phyloP scores from a whole-genome alignment of 2,888 invertebrate genomes.

The Panopea generosa region DNA sequence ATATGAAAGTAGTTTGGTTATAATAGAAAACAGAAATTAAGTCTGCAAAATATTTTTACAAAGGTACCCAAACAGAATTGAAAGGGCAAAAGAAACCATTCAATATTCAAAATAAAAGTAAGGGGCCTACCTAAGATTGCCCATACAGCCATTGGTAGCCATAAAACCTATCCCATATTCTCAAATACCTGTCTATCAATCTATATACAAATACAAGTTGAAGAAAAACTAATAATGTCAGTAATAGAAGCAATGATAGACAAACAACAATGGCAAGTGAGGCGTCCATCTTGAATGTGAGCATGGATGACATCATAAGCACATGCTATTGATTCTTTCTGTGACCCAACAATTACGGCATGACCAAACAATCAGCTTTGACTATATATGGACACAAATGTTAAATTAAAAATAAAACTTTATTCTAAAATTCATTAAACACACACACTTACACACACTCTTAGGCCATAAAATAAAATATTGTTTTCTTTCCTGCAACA shows the following conservation, averaged over 20 bases:
- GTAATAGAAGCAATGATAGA: conserved; percentile 6
- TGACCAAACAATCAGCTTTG: neutral
- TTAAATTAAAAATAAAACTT: neutral
- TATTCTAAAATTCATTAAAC: conserved; percentile 6
- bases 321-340: conserved; percentile 5
- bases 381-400: too few species aligned
- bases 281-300: conserved; percentile 12
- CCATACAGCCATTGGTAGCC: conserved; percentile 1
- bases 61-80: neutral
- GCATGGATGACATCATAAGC: conserved; percentile 8
- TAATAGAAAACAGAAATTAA: too few species aligned
- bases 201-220: conserved; percentile 7
- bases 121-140: conserved; percentile 4
- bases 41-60: neutral
- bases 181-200: conserved; percentile 2
- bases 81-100: neutral
- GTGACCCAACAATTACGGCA: neutral
- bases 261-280: conserved; percentile 6
- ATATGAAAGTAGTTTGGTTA: too few species aligned
- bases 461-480: conserved; percentile 5
- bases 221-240: conserved; percentile 13
- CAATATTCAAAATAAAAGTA: conserved; percentile 4
- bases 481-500: conserved; percentile 2
- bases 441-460: neutral
- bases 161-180: conserved; percentile 12